Base-by-base conservation (phyloP, 2,797 vertebrate species). In the Enteromius treurensis region DNA sequence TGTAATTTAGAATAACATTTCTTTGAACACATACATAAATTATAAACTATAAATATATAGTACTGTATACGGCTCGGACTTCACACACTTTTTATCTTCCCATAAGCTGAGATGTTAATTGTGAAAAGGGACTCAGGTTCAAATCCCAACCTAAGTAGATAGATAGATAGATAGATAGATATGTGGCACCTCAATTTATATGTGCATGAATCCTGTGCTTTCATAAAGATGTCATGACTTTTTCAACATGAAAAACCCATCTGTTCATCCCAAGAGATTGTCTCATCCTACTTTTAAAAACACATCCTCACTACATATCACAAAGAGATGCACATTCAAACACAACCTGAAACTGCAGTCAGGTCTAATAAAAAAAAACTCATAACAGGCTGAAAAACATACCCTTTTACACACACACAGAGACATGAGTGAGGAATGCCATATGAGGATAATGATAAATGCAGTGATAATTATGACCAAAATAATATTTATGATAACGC, bases 201-300 rank as follows among this genome's bases (percentile, higher is more conserved):
- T 4, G 42, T 13, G 5, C 42, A 29, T 45, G 75, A 45, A 21
- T 65, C 76, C 21, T 65, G 3, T 49, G 26, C 60, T 47, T 78
- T 78, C 6, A 65, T 47, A 49, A 65, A 87, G 88, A 90, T 91
- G 89, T 92, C 90, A 89, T 90, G 85, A 90, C 90, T 90, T 93
- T 90, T 92, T 92, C 85, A 84, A 94, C 94, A 94, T 89, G 91
- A 94, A 95, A 95, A 94, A 89, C 88, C 93, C 93, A 93, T 95
- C 93, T 91, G 91, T 84, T 91, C 82, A 14, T 92, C 93, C 91
- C 92, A 90, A 87, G 89, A 91, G 92, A 92, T 86, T 80, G 85
- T 91, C 88, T 90, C 90, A 84, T 55, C 89, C 89, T 88, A 90
- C 84, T 83, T 88, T 91, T 90, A 89, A 90, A 83, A 92, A 91